Percentiles rank a stretch among this genome's conserved stretches.
Conservation (phyloP, 2,797 vertebrate genomes). For the Myotis daubentonii region DNA sequence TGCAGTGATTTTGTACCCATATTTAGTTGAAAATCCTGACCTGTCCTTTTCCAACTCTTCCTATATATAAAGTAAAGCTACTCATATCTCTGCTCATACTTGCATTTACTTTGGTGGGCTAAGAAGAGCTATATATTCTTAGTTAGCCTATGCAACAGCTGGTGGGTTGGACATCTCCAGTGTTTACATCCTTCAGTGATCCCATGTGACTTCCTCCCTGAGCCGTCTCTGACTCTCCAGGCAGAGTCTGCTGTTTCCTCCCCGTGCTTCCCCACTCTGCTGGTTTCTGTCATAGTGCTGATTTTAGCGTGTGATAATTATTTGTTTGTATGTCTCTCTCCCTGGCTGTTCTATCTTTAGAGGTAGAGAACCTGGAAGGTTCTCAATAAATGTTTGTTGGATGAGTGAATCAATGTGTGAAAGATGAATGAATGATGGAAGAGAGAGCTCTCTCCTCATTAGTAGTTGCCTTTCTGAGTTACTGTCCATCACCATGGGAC, state of each 20-base stretch:
- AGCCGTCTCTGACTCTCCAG: not conserved
- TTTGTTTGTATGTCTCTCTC: not conserved
- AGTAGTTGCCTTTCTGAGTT: constrained; percentile 20
- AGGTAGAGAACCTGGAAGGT: not conserved
- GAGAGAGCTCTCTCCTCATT: not conserved
- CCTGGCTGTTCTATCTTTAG: not conserved
- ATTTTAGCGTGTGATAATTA: not conserved
- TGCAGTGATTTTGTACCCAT: not conserved
- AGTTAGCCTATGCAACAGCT: not conserved
- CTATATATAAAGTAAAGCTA: not conserved
- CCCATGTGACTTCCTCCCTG: not conserved
- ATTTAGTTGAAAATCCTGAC: not conserved
- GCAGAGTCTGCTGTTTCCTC: not conserved
- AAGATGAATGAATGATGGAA: not conserved
- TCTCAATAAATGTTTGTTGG: not conserved
- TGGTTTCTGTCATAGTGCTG: not conserved
- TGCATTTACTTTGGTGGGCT: not conserved
- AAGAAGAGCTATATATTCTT: too few relatives aligned
- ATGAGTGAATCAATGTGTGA: not conserved
- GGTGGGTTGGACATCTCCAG: not conserved
- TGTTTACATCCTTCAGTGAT: not conserved
- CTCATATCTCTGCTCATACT: not conserved
- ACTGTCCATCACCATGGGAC: not conserved
- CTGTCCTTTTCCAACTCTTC: not conserved
- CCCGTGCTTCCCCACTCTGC: not conserved